These are phyloP conservation scores for Lasiurus borealis DNA, from an alignment of 2,113 vertebrate species.

Conservation along the genomic window DNA sequence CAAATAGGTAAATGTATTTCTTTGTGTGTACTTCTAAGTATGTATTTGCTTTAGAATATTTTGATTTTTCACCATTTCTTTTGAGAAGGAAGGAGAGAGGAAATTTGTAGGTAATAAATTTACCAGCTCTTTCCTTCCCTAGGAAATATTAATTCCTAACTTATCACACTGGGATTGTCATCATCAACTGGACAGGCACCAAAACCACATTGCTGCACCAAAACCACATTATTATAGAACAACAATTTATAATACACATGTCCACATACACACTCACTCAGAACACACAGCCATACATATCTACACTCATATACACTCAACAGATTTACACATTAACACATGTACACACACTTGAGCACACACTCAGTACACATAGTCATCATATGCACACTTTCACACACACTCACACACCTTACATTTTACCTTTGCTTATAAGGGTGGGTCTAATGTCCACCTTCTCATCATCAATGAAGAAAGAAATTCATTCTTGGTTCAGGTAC, in stretches of 20 bases:
- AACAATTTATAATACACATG: background rate
- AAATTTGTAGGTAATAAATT: background rate
- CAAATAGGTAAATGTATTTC: background rate
- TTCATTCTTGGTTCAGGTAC: conserved; percentile 22
- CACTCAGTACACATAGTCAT: background rate
- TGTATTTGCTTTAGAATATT: background rate
- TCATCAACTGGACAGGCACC: background rate
- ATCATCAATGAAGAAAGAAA: conserved; percentile 63
- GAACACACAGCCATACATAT: background rate
- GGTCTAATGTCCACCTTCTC: background rate
- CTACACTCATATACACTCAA: background rate
- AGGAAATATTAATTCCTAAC: background rate
- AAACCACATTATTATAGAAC: background rate
- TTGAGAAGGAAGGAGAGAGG: conserved; percentile 24
- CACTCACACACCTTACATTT: background rate
- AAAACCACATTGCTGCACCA: background rate
- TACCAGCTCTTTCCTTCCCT: background rate
- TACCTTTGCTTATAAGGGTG: conserved; percentile 42
- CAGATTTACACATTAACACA: background rate
- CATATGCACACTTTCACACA: background rate
- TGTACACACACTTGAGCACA: background rate
- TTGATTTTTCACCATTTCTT: background rate
- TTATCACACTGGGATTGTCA: too few relatives aligned
- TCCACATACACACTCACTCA: background rate
- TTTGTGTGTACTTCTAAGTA: background rate